phyloP scores from a whole-genome alignment of 1,140 invertebrate species.

The Chrysopa pallens region DNA sequence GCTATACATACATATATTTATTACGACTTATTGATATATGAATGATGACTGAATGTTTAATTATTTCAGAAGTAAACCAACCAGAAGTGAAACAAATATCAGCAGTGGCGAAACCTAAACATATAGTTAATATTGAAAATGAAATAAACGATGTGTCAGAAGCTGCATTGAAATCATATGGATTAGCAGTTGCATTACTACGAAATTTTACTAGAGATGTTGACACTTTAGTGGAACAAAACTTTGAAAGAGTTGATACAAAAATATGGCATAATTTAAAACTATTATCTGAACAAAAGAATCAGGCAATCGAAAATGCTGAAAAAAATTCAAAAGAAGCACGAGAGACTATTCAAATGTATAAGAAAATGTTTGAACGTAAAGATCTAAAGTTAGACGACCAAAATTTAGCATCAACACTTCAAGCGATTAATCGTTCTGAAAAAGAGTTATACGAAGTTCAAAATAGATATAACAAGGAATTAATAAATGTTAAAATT shows the following conservation, averaged over 20 bases:
- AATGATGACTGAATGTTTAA: too few species aligned
- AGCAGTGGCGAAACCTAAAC: too few species aligned
- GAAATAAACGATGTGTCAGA: conserved; percentile 28
- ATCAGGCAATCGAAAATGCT: conserved; percentile 27
- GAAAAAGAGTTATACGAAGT: conserved; percentile 15
- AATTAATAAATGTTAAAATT: conserved; percentile 31
- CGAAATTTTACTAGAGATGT: conserved; percentile 40
- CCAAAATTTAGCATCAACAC: conserved; percentile 18
- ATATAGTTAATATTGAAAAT: conserved; percentile 23
- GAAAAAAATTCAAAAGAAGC: conserved; percentile 25
- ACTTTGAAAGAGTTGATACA: conserved; percentile 30
- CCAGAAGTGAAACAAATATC: too few species aligned
- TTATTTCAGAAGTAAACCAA: too few species aligned
- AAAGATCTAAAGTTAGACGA: conserved; percentile 15
- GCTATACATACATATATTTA: too few species aligned
- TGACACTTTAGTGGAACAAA: conserved; percentile 34
- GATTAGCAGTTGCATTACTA: conserved; percentile 29
- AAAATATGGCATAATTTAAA: conserved; percentile 36
- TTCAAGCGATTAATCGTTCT: conserved; percentile 1
- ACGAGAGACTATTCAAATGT: conserved; percentile 14
- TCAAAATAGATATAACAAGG: conserved; percentile 19
- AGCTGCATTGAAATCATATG: conserved; percentile 34
- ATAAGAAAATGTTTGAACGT: conserved; percentile 6
- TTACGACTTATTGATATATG: too few species aligned
- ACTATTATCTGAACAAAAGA: conserved; percentile 31